Base-by-base conservation (phyloP, 2,113 vertebrate genomes). In the Rhagologus leucostigma region DNA sequence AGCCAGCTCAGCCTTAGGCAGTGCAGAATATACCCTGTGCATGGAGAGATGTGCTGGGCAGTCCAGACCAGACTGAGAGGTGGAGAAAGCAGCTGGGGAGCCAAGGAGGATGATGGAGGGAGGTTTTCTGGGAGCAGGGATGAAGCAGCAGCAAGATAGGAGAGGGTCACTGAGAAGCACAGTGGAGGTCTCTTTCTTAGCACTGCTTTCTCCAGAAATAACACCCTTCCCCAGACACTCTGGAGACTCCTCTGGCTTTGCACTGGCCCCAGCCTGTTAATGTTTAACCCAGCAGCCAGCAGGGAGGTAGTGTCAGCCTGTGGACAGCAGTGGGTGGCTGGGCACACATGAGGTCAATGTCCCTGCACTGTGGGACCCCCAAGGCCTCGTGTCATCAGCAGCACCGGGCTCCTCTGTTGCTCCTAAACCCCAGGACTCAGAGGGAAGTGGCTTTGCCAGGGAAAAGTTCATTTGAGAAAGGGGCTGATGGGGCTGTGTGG, bases 341-440 rank as follows among this genome's bases (percentile, higher is more conserved):
- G 80, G 53, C 77, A 56, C 68, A 39, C 4, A 1, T 1, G 18
- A 56, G 53, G 64, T 74, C 74, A 30, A 30, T 77, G 39, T 44
- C 65, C 53, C 41, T 16, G 5, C 39, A 1, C 55, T 1, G 2
- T 8, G 73, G 39, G n/a, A 46, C 56, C 42, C 11, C 11, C 41
- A 1, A 9, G 3, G 2, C 35, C 65, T 2, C 0, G 2, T 53
- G 71, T 1, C 19, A 1, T 2, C 49, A 53, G 91, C 6, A 9
- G 46, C 39, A 39, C 49, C 60, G 6, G 0, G 29, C 37, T 47
- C 71, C 49, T 46, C 6, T 1, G 0, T 26, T 35, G 57, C 32
- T 49, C n/a, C 9, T 20, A 23, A 62, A 6, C 33, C 21, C 46
- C 0, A 1, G 39, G 32, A 46, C 53, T 37, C 1, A 0, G 32